Evolutionary conservation across 92 coral and sea anemone genomes (phyloP).

Genomic region (Phenganax marumi): DNA sequence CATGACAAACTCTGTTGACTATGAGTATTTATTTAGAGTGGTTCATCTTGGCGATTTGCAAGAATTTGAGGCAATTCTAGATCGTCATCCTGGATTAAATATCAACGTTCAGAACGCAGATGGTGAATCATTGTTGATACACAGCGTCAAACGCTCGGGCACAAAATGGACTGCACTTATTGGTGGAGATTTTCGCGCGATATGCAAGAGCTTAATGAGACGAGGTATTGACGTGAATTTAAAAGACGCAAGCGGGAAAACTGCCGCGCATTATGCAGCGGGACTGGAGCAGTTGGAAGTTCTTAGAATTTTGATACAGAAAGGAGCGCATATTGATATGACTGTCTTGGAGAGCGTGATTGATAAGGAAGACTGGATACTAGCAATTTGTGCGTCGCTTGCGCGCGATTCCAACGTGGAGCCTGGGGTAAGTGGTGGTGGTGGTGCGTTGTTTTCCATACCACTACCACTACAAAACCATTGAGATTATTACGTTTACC

Average conservation of each 20-base stretch:
- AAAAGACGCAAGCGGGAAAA: conserved; percentile 14
- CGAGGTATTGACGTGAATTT: conserved; percentile 29
- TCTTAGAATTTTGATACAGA: conserved; percentile 3
- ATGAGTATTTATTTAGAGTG: conserved; percentile 1
- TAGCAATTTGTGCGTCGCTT: neutral
- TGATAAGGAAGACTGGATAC: conserved; percentile 40
- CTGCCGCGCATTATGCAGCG: conserved; percentile 29
- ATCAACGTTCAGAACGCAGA: conserved; percentile 20
- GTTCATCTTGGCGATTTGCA: conserved; percentile 21
- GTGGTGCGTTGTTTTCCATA: neutral
- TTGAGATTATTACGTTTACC: too few species aligned
- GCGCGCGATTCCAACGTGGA: neutral
- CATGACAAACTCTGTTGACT: neutral
- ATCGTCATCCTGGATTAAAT: neutral
- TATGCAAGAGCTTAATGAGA: conserved; percentile 9
- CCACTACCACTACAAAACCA: too few species aligned
- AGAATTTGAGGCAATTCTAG: neutral
- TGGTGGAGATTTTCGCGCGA: conserved; percentile 27
- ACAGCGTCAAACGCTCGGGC: conserved; percentile 29
- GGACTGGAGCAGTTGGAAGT: neutral
- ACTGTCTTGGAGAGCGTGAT: conserved; percentile 3
- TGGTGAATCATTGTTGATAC: conserved; percentile 21
- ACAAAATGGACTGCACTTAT: conserved; percentile 15
- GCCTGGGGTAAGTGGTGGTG: neutral
- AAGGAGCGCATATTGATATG: conserved; percentile 23